Conservation (phyloP, 2,797 vertebrate species). For the Rousettus madagascariensis region DNA sequence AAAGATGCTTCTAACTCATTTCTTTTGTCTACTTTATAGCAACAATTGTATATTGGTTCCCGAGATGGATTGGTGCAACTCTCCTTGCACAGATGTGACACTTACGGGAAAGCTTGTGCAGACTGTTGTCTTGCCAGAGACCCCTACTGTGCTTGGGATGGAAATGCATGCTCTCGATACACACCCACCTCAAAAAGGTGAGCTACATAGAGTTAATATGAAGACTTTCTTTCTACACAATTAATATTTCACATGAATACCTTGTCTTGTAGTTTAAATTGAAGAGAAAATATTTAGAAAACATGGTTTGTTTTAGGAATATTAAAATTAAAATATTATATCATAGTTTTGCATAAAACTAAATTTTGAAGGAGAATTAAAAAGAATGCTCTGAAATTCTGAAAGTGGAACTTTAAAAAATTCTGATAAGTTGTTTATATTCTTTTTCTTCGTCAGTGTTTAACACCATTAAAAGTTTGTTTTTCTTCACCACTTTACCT, state of each 20-base stretch:
- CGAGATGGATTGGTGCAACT: conserved; percentile 94
- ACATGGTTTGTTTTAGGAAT: not conserved
- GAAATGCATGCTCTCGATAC: conserved; percentile 94
- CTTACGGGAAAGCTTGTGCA: conserved; percentile 96
- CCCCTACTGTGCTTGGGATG: conserved; percentile 99
- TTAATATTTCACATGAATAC: fast-evolving
- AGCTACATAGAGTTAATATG: not conserved
- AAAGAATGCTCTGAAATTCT: not conserved
- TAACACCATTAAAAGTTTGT: not conserved
- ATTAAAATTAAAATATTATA: not conserved
- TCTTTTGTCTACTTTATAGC: conserved; percentile 87
- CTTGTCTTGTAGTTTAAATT: not conserved
- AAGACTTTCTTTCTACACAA: not conserved
- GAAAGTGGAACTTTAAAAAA: not conserved
- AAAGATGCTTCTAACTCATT: conserved; percentile 80
- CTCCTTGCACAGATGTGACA: conserved; percentile 95
- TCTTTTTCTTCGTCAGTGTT: not conserved
- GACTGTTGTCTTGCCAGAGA: conserved; percentile 98
- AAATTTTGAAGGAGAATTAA: not conserved
- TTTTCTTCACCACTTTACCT: not conserved
- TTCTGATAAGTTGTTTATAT: not conserved
- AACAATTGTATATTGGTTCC: conserved; percentile 97
- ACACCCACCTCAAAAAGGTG: conserved; percentile 96
- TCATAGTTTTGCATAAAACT: not conserved
- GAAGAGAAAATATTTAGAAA: not conserved